These are phyloP conservation scores for Conops quadrifasciatus DNA, from an alignment of 2,888 invertebrate species.

Conservation along the genomic window DNA sequence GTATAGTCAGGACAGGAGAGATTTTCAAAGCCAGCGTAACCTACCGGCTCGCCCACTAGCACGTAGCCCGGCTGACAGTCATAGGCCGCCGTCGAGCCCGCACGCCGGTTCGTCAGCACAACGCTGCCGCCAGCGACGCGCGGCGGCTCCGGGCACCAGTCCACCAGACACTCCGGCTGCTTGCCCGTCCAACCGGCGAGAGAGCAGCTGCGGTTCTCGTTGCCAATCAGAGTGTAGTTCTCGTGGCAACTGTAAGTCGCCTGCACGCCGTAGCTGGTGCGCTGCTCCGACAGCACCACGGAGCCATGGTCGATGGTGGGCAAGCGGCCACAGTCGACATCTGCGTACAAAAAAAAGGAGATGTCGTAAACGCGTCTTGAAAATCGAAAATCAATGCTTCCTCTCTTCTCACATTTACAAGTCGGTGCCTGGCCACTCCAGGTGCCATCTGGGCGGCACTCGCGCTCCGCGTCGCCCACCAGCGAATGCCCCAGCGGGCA, in stretches of 20 bases:
- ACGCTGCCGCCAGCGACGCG: conserved; percentile 80
- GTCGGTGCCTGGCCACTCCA: conserved; percentile 85
- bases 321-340: conserved; percentile 81
- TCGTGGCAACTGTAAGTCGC: conserved; percentile 82
- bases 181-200: conserved; percentile 83
- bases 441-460: conserved; percentile 78
- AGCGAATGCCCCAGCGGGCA: conserved; percentile 87
- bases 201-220: conserved; percentile 75
- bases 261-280: conserved; percentile 82
- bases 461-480: conserved; percentile 74
- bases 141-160: conserved; percentile 89
- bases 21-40: conserved; percentile 47
- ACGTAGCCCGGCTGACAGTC: conserved; percentile 85
- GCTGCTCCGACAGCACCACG: conserved; percentile 72
- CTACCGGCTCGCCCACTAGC: conserved; percentile 81
- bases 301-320: conserved; percentile 77
- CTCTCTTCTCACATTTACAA: conserved; percentile 79
- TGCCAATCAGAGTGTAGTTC: conserved; percentile 86
- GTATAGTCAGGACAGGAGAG: background rate
- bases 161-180: conserved; percentile 82
- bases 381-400: conserved; percentile 13
- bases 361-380: conserved; percentile 2
- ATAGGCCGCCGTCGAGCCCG: conserved; percentile 83
- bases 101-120: conserved; percentile 75
- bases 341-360: conserved; percentile 64